A percentile compares a stretch with the other conserved stretches of the same genome.
These are phyloP conservation scores for Novumbra hubbsi DNA, from an alignment of 2,797 vertebrate genomes.

Conservation along the genomic window DNA sequence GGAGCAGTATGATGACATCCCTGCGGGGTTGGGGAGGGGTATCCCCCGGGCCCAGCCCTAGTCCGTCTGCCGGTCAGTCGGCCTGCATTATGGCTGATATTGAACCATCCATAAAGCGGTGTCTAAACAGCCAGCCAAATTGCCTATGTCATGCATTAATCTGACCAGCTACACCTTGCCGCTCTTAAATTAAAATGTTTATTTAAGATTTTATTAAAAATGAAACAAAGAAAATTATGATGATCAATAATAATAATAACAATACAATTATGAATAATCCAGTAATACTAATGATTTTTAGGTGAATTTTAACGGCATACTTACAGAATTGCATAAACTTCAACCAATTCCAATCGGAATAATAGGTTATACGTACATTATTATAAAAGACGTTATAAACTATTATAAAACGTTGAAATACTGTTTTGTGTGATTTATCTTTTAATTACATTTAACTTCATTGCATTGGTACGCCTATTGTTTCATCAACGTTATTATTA, in stretches of 20 bases:
- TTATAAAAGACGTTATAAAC: neutral
- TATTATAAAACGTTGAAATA: neutral
- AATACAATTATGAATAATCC: slow-evolving; percentile 1
- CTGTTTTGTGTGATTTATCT: neutral
- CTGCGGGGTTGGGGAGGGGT: slow-evolving; percentile 71
- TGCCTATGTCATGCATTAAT: slow-evolving; percentile 89
- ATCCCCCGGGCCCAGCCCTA: slow-evolving; percentile 83
- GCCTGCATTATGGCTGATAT: slow-evolving; percentile 94
- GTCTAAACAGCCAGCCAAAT: slow-evolving; percentile 98
- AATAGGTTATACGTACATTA: neutral
- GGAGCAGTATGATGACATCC: slow-evolving; percentile 87
- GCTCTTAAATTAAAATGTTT: slow-evolving; percentile 68
- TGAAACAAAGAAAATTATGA: neutral
- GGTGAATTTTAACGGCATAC: neutral
- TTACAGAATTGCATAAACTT: neutral
- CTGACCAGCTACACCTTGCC: slow-evolving; percentile 69
- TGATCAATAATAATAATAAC: slow-evolving; percentile 8
- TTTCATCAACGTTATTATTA: neutral
- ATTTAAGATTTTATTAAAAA: slow-evolving; percentile 4
- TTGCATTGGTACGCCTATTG: neutral
- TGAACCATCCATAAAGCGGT: slow-evolving; percentile 99
- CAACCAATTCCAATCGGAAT: neutral
- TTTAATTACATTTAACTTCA: neutral
- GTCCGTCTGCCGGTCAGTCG: slow-evolving; percentile 88
- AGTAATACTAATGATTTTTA: neutral